These are phyloP conservation scores for Drosophila equinoxialis DNA, from an alignment of 1,140 invertebrate species.

Conservation along the genomic window DNA sequence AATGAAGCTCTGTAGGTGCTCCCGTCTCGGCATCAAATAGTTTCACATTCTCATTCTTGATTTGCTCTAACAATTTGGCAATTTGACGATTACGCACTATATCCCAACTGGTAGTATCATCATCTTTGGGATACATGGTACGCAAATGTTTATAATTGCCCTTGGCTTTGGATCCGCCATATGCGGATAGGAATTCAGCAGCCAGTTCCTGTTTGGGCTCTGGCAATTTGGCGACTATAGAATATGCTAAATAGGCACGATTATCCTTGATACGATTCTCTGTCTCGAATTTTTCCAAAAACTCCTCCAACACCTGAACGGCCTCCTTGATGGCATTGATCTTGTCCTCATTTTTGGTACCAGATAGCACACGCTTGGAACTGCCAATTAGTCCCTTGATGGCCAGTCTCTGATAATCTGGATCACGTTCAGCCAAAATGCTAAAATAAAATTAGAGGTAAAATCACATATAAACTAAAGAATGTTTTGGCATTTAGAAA, in stretches of 20 bases:
- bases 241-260: conserved; percentile 84
- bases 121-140: conserved; percentile 84
- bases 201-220: conserved; percentile 74
- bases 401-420: conserved; percentile 87
- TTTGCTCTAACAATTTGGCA: conserved; percentile 84
- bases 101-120: conserved; percentile 86
- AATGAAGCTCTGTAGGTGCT: conserved; percentile 85
- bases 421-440: conserved; percentile 86
- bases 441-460: conserved; percentile 51
- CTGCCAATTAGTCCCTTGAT: conserved; percentile 86
- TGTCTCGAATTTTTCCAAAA: conserved; percentile 86
- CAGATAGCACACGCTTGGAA: conserved; percentile 86
- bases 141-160: conserved; percentile 87
- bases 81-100: conserved; percentile 86
- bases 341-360: conserved; percentile 87
- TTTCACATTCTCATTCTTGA: conserved; percentile 83
- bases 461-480: conserved; percentile 31
- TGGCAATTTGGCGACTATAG: conserved; percentile 67
- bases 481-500: conserved; percentile 1
- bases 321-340: conserved; percentile 87
- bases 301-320: conserved; percentile 86
- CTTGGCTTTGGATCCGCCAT: conserved; percentile 83
- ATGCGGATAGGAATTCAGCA: conserved; percentile 64
- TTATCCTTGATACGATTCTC: conserved; percentile 86
- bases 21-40: conserved; percentile 85